phyloP scores from a whole-genome alignment of 2,113 vertebrate species.

The Diadophis punctatus region DNA sequence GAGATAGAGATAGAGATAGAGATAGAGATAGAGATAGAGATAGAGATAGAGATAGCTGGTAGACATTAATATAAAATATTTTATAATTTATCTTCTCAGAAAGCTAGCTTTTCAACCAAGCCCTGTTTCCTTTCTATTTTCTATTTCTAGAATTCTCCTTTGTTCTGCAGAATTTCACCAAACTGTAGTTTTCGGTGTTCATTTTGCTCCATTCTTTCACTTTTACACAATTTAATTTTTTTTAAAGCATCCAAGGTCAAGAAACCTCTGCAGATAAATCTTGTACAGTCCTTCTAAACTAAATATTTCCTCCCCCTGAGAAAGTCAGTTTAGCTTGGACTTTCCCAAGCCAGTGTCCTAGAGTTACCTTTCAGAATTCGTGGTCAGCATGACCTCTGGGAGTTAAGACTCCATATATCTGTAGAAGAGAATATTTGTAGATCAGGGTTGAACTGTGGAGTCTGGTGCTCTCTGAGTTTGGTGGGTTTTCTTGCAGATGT shows the following conservation, averaged over 20 bases:
- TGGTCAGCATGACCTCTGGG: background rate
- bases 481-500: background rate
- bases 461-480: background rate
- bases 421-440: background rate
- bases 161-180: background rate
- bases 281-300: background rate
- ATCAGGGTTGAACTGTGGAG: background rate
- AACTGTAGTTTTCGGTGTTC: background rate
- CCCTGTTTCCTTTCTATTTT: background rate
- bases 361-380: background rate
- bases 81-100: background rate
- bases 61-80: background rate
- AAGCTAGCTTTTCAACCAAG: background rate
- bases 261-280: rapidly evolving
- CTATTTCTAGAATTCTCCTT: background rate
- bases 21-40: too few relatives aligned
- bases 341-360: background rate
- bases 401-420: background rate
- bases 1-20: too few relatives aligned
- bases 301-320: rapidly evolving
- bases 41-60: too few relatives aligned
- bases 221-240: background rate
- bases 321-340: background rate
- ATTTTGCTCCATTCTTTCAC: background rate
- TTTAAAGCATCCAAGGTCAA: background rate